These are phyloP conservation scores for Isurus oxyrinchus DNA, from an alignment of 2,113 vertebrate genomes.

Conservation along the genomic window DNA sequence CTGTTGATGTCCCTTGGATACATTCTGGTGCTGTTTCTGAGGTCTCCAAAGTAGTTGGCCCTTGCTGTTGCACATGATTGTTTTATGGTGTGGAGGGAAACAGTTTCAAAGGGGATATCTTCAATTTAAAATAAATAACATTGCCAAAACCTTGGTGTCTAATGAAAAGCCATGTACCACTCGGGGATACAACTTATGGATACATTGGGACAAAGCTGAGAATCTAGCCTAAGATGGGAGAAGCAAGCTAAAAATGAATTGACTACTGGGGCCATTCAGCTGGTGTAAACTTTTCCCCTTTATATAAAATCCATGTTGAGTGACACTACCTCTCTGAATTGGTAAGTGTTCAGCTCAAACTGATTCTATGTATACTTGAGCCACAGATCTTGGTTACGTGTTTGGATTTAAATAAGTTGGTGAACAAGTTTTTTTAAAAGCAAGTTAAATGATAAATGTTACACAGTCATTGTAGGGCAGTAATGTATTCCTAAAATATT, in stretches of 20 bases:
- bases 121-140: background rate
- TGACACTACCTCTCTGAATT: background rate
- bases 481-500: conserved; percentile 18
- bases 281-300: too few species aligned
- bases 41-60: background rate
- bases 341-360: background rate
- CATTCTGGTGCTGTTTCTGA: background rate
- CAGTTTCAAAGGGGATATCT: background rate
- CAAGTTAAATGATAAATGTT: background rate
- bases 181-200: background rate
- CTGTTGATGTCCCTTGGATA: background rate
- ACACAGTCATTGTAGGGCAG: too few species aligned
- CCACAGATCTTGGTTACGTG: background rate
- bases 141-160: conserved; percentile 1
- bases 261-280: background rate
- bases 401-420: background rate
- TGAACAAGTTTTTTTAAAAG: background rate
- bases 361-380: background rate
- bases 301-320: background rate
- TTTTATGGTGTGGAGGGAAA: background rate
- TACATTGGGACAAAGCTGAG: background rate
- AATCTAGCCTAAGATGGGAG: background rate
- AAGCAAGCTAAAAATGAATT: background rate
- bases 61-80: background rate
- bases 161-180: background rate